Base-by-base conservation (phyloP, 35 echinoderm and acorn worm species). In the Acanthaster planci region DNA sequence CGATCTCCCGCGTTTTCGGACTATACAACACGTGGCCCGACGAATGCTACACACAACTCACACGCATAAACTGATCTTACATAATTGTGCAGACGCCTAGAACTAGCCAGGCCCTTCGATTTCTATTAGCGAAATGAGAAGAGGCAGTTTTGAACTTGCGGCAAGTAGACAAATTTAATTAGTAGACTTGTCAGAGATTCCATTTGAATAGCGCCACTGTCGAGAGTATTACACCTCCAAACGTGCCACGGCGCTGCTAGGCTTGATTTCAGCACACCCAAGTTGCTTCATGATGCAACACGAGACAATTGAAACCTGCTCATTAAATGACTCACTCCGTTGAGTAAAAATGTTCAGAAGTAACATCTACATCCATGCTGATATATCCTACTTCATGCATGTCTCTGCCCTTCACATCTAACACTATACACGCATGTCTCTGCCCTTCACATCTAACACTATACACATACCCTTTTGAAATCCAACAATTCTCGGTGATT, bases 141-240 rank as follows among this genome's bases (percentile, higher is more conserved):
- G 64, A 31, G 64, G 30, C n/a, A 2, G 64, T 31, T 26, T 26
- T 72, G 64, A 72, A 72, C 64, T 72, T 72, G 14, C 12, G 42
- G 42, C 42, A 47, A 47, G 42, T 47, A 12, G 42, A 47, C 4
- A 47, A 47, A 47, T 47, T 14, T 72, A 72, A 72, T 31, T 29
- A 26, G 18, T 72, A 26, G 22, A 26, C 23, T 34, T 15, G 29
- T 34, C 64, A 26, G 26, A 31, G 64, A 72, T 72, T 72, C 34
- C 26, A 29, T 72, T 72, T 72, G 64, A 31, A 72, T 72, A 31
- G 64, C 64, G 64, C 34, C 26, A 72, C 64, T 72, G 21, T 21
- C 30, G 8, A 72, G 19, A 23, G 64, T 72, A 26, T 14, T 21
- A 72, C 64, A 72, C 64, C 64, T 15, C 7, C 26, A 0, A 31